Percentiles rank a stretch among this genome's conserved stretches.
These are phyloP conservation scores for Tachystola acroxantha DNA, from an alignment of 2,888 invertebrate genomes.

Conservation along the genomic window DNA sequence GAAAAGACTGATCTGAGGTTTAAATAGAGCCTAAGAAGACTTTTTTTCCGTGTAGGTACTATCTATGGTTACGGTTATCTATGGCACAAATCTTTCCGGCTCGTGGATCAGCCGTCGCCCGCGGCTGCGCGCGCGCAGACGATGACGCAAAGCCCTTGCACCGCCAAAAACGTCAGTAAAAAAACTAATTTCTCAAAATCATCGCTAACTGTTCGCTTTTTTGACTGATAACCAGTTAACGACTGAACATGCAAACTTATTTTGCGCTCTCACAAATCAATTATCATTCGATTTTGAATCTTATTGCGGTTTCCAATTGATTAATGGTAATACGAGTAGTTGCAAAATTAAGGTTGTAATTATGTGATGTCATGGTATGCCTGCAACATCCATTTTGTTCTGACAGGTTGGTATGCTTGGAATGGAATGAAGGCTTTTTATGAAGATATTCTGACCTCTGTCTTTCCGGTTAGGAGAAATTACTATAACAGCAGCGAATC, in stretches of 20 bases:
- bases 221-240: conserved; percentile 38
- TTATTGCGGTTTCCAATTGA: accelerated
- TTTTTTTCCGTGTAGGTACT: no score
- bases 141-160: conserved; percentile 57
- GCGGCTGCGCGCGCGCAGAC: conserved; percentile 50
- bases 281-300: conserved; percentile 15
- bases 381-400: background rate
- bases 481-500: no score
- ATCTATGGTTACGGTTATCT: no score
- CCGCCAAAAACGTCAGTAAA: conserved; percentile 26
- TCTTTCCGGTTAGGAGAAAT: no score
- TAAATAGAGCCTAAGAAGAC: no score
- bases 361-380: background rate
- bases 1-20: no score
- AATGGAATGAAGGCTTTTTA: background rate
- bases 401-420: background rate
- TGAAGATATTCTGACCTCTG: background rate
- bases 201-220: conserved; percentile 28
- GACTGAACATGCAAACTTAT: conserved; percentile 18
- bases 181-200: conserved; percentile 18
- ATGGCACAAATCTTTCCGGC: no score
- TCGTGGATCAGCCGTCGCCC: no score
- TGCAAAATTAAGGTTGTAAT: background rate
- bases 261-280: conserved; percentile 7
- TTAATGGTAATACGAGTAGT: background rate